Base-by-base conservation (phyloP, 2,113 vertebrate genomes). In the Leptocoma aspasia region DNA sequence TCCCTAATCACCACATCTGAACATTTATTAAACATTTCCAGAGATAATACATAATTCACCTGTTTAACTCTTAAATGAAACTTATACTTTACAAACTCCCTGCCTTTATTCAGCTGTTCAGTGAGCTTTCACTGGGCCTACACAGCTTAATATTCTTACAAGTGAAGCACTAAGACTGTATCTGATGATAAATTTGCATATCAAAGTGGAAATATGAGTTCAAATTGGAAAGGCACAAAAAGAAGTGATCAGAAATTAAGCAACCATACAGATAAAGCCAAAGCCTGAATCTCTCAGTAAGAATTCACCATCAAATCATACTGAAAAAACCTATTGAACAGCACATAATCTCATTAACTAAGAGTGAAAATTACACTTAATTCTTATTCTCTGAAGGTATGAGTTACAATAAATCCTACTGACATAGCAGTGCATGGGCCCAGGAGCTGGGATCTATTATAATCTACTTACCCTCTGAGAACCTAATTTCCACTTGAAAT, bases 401-500 rank as follows among this genome's bases (percentile, higher is more conserved):
- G 22, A 41, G 6, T 53, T 87, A 91, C 44, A 94, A 89, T 90
- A 95, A 92, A 93, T 94, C 65, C 76, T 84, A 69, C 59, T 69
- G 70, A 65, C 60, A 87, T 84, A 69, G 10, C 20, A 81, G 42
- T 65, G 65, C 37, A 78, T n/a, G 30, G 56, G 26, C 61, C 23
- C 50, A 86, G 24, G 33, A 95, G 63, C 47, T 50, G 42, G 59
- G 91, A 95, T 63, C 90, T 68, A 70, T 68, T 92, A 80, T 97
- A 91, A 97, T 94, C 84, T 91, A 86, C 72, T 94, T 97, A 78
- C 21, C 66, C 66, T 92, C 53, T 72, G 30, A 95, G 82, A 95
- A 95, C 31, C 75, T 83, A 92, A 93, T 96, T 91, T 94, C 39
- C n/a, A 91, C 52, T 61, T 76, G 66, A 69, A 94, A 96, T 89